Evolutionary conservation across 1,140 invertebrate genomes (phyloP), one percentile per base, ranked within the genome.

Genomic region (Camponotus pennsylvanicus): DNA sequence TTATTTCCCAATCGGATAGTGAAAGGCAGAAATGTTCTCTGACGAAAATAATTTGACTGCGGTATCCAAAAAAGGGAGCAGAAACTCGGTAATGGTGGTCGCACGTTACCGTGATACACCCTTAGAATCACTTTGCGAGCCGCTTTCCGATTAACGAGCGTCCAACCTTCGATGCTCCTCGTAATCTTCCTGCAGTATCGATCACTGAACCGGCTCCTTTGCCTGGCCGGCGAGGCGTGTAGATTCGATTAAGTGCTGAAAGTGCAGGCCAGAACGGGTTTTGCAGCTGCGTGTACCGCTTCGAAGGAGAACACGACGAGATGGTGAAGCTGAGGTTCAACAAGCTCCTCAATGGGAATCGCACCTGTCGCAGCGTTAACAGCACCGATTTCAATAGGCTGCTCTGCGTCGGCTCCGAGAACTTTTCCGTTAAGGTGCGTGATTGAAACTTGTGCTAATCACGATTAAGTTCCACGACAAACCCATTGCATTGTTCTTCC

Each of bases 271-370:
- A 64, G 66, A 88, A 90, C 80, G 91, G 77, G 92, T 86, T 91
- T 96, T 96, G 71, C 95, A 98, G 97, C 93, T 98, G 98, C 93
- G 96, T 97, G 34, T 98, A 98, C 94, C 97, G 97, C 49, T 98
- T 98, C 91, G 97, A 98, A 95, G 98, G 97, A 0, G 97, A 97
- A 89, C 96, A 97, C 49, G 97, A 97, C 52, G 98, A 98, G 93
- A 95, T 97, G 40, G 96, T 98, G 4, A 96, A 97, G 63, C 95
- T 98, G 49, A 96, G 96, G 57, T 95, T 98, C 78, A 96, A 96
- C 32, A 96, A 96, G 79, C 95, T 98, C 0, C 95, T 96, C 40
- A 97, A 97, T 27, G 95, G 96, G 8, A 96, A 97, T 87, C 95
- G 97, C 7, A 95, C 95, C 21, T 97, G 97, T 88, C 95, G 96